These are phyloP conservation scores for Candidula unifasciata DNA, from an alignment of 2,888 invertebrate species.

Conservation along the genomic window DNA sequence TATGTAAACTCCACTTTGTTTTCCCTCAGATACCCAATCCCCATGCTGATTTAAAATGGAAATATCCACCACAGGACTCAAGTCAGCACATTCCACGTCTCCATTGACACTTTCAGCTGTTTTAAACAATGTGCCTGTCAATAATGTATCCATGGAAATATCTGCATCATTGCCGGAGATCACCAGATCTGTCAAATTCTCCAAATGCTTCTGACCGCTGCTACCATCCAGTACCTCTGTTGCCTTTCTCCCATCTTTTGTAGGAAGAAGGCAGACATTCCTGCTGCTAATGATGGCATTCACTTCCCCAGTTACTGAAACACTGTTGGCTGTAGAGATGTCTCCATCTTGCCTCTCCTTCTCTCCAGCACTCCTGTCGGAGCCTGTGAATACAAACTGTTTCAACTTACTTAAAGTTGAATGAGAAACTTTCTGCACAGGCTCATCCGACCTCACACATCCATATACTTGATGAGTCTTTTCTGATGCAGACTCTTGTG, in stretches of 20 bases:
- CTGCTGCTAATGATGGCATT: background rate
- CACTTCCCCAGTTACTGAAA: background rate
- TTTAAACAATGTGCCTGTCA: constrained; percentile 18
- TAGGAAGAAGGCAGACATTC: background rate
- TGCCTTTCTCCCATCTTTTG: background rate
- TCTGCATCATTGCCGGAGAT: background rate
- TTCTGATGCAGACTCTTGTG: background rate
- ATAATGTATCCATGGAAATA: background rate
- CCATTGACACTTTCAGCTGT: background rate
- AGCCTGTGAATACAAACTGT: constrained; percentile 51
- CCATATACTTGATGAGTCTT: background rate
- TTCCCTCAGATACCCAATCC: background rate
- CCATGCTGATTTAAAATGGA: background rate
- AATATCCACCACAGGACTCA: background rate
- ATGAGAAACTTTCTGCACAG: constrained; percentile 20
- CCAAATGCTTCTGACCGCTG: background rate
- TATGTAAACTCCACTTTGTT: background rate
- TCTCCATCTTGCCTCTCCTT: background rate
- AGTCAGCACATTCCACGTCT: background rate
- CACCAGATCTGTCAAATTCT: too few species aligned
- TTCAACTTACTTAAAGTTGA: constrained; percentile 52
- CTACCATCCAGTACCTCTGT: background rate
- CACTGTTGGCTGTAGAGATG: background rate
- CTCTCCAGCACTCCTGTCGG: background rate
- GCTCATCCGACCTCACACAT: background rate